Evolutionary conservation across 2,888 invertebrate species (phyloP), one percentile per base, ranked within the genome.

Genomic region (Stegophylla sp.): DNA sequence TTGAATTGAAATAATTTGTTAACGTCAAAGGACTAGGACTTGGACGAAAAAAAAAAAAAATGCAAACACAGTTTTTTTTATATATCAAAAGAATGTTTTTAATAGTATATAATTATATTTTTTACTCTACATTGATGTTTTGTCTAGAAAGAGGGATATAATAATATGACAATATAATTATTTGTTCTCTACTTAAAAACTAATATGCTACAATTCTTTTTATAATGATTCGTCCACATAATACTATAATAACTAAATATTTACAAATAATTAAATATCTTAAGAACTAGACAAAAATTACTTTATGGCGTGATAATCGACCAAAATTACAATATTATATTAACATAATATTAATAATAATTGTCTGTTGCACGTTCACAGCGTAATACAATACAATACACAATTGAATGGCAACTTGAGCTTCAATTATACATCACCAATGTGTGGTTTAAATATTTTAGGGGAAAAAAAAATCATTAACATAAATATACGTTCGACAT

Each of bases 41-140:
- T n/a, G n/a, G n/a, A n/a, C n/a, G n/a, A n/a, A n/a, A n/a, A n/a
- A n/a, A n/a, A n/a, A n/a, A n/a, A n/a, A 28, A 61, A 34, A 4
- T 12, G 20, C 12, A 1, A 64, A 41, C 26, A 34, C 1, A n/a
- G 45, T 48, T 72, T 56, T n/a, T 26, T 66, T 66, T 63, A n/a
- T 64, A 51, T 76, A 67, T 76, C 45, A 76, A 76, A 76, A 34
- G 67, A 67, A 76, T 76, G 66, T 66, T 76, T 75, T 75, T 64
- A 75, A 64, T 51, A 74, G 34, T 34, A 34, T 73, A 64, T 75
- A 64, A 61, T 61, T 45, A 75, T 64, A n/a, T 51, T 64, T 51
- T 45, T 63, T 59, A 56, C 28, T 75, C 64, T 75, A 75, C 64
- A 75, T 64, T 51, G 34, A 34, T 64, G 23, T 64, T 41, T 73